Evolutionary conservation across 2,797 vertebrate species (phyloP).

Genomic region (Gephyroberyx darwinii): DNA sequence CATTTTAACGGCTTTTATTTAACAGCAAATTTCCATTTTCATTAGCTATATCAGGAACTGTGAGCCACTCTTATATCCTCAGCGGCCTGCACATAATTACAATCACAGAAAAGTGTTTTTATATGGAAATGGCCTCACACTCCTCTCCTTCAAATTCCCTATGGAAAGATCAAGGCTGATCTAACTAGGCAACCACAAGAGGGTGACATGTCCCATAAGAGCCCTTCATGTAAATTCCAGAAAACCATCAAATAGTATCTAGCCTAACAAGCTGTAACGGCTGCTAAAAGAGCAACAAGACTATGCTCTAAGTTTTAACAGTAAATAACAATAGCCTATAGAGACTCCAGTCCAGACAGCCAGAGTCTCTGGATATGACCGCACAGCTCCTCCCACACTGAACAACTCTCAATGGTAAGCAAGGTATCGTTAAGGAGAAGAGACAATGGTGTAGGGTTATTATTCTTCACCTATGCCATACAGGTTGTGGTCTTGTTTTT

Average conservation of each 20-base stretch:
- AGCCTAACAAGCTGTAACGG: background rate
- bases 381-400: too few relatives aligned
- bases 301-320: constrained; percentile 6
- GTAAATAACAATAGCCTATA: constrained; percentile 9
- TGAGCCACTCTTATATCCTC: too few relatives aligned
- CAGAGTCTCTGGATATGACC: too few relatives aligned
- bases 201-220: background rate
- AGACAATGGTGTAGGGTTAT: too few relatives aligned
- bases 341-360: background rate
- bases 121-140: background rate
- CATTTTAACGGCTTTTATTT: too few relatives aligned
- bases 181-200: background rate
- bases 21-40: too few relatives aligned
- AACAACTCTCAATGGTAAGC: too few relatives aligned
- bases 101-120: background rate
- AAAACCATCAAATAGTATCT: background rate
- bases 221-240: constrained; percentile 11
- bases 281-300: background rate
- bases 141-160: background rate
- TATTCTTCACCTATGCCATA: too few relatives aligned
- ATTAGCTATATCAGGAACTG: too few relatives aligned
- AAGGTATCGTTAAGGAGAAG: too few relatives aligned
- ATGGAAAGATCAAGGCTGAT: background rate
- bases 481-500: background rate
- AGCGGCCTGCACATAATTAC: too few relatives aligned